These are phyloP conservation scores for Pelmatolapia mariae DNA, from an alignment of 2,113 vertebrate genomes.

Conservation along the genomic window DNA sequence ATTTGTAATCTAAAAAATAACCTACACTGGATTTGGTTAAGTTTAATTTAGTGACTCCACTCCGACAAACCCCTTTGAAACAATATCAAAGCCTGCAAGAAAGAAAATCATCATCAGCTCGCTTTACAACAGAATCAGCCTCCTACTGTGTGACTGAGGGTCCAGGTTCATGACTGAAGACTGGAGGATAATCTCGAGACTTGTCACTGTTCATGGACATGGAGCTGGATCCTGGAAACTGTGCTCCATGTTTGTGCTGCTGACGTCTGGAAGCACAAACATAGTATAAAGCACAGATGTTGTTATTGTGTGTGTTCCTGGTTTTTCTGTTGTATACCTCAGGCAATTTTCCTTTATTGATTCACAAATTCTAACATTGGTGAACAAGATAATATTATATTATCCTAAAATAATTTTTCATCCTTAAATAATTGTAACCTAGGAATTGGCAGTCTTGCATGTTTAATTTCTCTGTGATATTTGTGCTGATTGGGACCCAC, in stretches of 20 bases:
- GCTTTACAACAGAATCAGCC: neutral
- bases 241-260: too few relatives aligned
- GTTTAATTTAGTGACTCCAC: neutral
- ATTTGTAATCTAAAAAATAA: neutral
- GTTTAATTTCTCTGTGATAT: rapidly evolving
- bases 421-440: neutral
- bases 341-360: too few relatives aligned
- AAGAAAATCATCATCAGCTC: neutral
- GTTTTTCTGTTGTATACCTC: too few relatives aligned
- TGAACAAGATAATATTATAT: too few relatives aligned
- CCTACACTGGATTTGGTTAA: neutral
- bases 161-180: neutral
- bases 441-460: rapidly evolving
- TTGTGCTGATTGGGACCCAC: neutral
- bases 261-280: too few relatives aligned
- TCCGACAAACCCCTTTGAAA: rapidly evolving
- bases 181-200: too few relatives aligned
- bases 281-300: too few relatives aligned
- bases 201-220: too few relatives aligned
- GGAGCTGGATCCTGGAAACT: neutral
- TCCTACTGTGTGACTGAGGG: neutral
- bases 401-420: neutral
- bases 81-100: neutral
- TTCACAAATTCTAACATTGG: too few relatives aligned
- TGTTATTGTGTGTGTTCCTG: too few relatives aligned